phyloP scores from a whole-genome alignment of 1,140 invertebrate species.

The Anoplolepis gracilipes region DNA sequence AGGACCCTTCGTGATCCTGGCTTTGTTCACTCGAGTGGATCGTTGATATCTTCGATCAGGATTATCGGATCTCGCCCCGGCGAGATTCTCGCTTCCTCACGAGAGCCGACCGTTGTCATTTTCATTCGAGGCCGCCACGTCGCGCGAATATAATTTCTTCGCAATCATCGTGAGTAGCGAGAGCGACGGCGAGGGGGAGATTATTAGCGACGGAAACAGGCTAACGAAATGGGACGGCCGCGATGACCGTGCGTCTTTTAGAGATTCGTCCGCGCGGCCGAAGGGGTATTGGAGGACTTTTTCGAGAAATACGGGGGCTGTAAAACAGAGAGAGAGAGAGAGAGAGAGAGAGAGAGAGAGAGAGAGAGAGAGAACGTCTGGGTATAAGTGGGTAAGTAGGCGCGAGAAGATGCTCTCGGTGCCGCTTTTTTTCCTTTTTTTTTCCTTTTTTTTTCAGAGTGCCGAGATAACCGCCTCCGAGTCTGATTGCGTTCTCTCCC shows the following conservation, averaged over 20 bases:
- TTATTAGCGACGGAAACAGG: slow-evolving; percentile 46
- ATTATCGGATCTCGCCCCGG: background rate
- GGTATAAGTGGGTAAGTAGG: slow-evolving; percentile 71
- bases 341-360: background rate
- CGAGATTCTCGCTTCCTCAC: background rate
- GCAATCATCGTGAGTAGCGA: slow-evolving; percentile 44
- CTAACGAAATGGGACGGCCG: slow-evolving; percentile 53
- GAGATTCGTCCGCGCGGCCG: background rate
- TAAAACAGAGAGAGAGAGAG: background rate
- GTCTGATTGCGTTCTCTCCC: slow-evolving; percentile 20
- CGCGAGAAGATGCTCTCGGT: slow-evolving; percentile 48
- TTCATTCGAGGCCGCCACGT: slow-evolving; percentile 35
- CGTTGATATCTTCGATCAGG: background rate
- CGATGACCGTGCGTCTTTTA: slow-evolving; percentile 38
- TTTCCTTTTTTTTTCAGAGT: background rate
- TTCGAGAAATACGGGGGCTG: slow-evolving; percentile 36
- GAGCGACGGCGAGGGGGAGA: slow-evolving; percentile 19
- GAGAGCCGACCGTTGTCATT: slow-evolving; percentile 18
- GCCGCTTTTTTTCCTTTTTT: slow-evolving; percentile 36
- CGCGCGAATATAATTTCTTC: slow-evolving; percentile 19
- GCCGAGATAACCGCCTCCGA: background rate
- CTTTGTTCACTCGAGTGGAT: background rate
- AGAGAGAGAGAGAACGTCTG: background rate
- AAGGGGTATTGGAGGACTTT: slow-evolving; percentile 29
- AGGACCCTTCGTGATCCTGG: background rate